Evolutionary conservation across 2,797 vertebrate species (phyloP).

Genomic region (Chaetodon trifasciatus): DNA sequence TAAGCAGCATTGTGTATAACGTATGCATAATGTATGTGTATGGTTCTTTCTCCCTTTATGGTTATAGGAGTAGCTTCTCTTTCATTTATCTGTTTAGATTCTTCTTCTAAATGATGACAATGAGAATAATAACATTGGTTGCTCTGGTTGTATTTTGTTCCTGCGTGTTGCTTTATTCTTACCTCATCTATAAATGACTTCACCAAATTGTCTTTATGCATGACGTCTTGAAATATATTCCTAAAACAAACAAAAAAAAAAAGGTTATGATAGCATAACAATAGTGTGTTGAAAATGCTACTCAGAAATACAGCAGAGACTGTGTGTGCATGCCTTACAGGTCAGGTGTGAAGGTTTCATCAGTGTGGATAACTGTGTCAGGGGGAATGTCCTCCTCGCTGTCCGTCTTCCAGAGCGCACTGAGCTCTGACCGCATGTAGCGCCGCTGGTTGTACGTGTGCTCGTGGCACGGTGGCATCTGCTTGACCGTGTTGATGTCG

Average conservation of each 20-base stretch:
- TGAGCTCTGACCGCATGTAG: conserved; percentile 94
- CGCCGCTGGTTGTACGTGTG: conserved; percentile 95
- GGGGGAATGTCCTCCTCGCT: conserved; percentile 94
- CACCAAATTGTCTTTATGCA: conserved; percentile 94
- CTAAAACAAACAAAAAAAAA: conserved; percentile 69
- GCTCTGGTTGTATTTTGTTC: background rate
- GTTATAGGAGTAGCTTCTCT: background rate
- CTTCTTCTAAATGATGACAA: background rate
- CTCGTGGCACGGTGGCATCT: conserved; percentile 98
- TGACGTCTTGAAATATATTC: conserved; percentile 97
- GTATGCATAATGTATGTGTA: background rate
- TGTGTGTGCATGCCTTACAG: conserved; percentile 83
- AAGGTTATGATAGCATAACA: background rate
- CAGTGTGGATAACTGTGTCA: conserved; percentile 92
- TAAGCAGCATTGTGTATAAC: background rate
- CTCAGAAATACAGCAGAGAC: background rate
- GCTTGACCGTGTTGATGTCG: conserved; percentile 96
- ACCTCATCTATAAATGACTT: conserved; percentile 97
- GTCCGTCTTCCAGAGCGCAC: conserved; percentile 92
- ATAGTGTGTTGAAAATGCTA: background rate
- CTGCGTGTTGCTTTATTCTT: conserved; percentile 56
- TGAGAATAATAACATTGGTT: background rate
- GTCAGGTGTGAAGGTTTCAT: conserved; percentile 96
- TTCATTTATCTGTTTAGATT: background rate
- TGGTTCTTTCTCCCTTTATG: background rate